Base-by-base conservation (phyloP, 2,113 vertebrate species). In the Meriones unguiculatus region DNA sequence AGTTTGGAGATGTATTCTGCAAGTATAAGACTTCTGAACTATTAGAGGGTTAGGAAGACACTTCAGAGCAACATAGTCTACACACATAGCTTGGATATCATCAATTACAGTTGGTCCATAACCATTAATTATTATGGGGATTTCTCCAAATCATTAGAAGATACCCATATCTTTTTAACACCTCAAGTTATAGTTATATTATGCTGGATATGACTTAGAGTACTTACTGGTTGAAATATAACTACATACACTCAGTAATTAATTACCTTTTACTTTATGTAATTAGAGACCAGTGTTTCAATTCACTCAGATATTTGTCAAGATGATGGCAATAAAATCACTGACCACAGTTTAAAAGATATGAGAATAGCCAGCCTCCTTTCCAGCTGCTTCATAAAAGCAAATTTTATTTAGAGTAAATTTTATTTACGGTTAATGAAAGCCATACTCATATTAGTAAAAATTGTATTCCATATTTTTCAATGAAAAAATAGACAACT, bases 121-220 rank as follows among this genome's bases (percentile, higher is more conserved):
- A 94, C 80, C 35, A 93, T 57, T 95, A 69, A 75, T 25, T 87
- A 78, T 81, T 59, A 67, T 73, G 12, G 5, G 80, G 67, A 93
- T 82, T 77, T 84, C 35, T 89, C 92, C 78, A 97, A 94, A 76
- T 25, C 11, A 41, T 64, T 75, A 91, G 78, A 90, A 92, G 59
- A 76, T 28, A 78, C 30, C 12, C 92, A 87, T 84, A 94, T 87
- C 50, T 59, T 13, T 92, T 28, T 41, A 90, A 92, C 12, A 95
- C 54, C 76, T 91, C 20, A 76, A 94, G 89, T 52, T 78, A 62
- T 84, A 93, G 87, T 38, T 82, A 87, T 28, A 77, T 86, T 80
- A 81, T 69, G 35, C 8, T 80, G 30, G 77, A 82, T 69, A 46
- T 46, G 46, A 65, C 25, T 41, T 28, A 76, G 81, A 84, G 24